Conservation (phyloP, 2,888 invertebrate genomes). For the Drosophila kokeensis region DNA sequence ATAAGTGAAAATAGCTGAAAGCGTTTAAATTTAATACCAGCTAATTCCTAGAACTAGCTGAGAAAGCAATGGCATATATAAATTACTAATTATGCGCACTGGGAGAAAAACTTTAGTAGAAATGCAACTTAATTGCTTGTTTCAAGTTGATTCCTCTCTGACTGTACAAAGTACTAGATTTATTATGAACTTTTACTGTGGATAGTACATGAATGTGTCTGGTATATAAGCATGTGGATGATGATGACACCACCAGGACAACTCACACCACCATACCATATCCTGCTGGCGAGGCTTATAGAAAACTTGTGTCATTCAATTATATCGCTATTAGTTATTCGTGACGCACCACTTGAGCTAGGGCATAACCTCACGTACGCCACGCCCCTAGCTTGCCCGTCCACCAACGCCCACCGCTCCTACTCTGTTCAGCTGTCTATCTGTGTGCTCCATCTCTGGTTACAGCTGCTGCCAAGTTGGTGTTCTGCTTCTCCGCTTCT, state of each 20-base stretch:
- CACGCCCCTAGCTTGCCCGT: not conserved
- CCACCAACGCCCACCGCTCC: not conserved
- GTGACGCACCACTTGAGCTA: constrained; percentile 61
- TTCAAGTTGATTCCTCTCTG: not conserved
- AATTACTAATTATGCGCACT: constrained; percentile 13
- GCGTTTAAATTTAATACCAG: constrained; percentile 26
- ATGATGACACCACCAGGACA: not conserved
- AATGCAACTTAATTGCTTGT: not conserved
- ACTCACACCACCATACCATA: not conserved
- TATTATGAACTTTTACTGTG: not conserved
- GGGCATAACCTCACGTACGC: constrained; percentile 56
- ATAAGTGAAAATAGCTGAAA: constrained; percentile 38
- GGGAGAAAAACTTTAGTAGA: not conserved
- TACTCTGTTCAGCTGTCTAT: not conserved
- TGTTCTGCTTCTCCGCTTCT: not conserved
- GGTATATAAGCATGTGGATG: constrained; percentile 1
- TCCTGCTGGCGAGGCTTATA: constrained; percentile 17
- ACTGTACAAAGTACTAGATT: not conserved
- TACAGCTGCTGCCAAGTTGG: constrained; percentile 38
- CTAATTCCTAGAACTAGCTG: constrained; percentile 15
- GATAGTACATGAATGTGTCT: constrained; percentile 1
- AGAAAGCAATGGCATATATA: not conserved
- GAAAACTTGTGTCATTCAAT: constrained; percentile 71
- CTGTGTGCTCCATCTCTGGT: constrained; percentile 25
- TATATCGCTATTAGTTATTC: constrained; percentile 71